These are phyloP conservation scores for Balearica regulorum DNA, from an alignment of 2,797 vertebrate species.

Conservation along the genomic window DNA sequence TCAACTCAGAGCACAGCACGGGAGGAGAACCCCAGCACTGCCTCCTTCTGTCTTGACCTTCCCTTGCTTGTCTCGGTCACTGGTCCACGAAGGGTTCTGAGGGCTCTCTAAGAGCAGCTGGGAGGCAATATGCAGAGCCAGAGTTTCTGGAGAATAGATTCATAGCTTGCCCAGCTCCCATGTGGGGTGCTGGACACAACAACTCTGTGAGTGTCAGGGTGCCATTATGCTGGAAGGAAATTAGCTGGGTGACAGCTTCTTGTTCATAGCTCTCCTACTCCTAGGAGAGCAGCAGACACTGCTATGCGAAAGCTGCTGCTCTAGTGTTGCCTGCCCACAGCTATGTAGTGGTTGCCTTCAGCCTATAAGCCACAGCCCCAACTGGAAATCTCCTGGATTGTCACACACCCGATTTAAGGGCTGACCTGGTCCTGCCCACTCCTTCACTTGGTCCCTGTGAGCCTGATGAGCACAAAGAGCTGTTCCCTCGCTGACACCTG, in stretches of 20 bases:
- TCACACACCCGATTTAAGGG: background rate
- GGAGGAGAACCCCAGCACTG: background rate
- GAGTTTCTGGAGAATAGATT: background rate
- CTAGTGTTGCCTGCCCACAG: background rate
- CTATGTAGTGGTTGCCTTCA: background rate
- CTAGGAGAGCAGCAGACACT: background rate
- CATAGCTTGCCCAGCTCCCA: background rate
- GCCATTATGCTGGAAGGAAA: background rate
- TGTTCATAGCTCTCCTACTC: background rate
- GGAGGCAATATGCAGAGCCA: background rate
- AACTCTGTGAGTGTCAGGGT: background rate
- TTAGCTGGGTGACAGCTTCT: background rate
- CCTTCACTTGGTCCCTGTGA: background rate
- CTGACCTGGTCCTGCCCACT: background rate
- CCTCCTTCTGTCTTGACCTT: background rate
- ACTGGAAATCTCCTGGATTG: background rate
- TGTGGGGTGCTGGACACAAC: background rate
- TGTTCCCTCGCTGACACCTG: background rate
- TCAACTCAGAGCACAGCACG: slow-evolving; percentile 2
- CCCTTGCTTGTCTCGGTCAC: background rate
- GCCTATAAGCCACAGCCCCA: background rate
- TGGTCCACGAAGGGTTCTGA: background rate
- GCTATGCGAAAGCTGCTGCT: background rate
- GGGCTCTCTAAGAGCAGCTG: background rate
- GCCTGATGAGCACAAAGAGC: background rate